These are phyloP conservation scores for Leuciscus idus DNA, from an alignment of 2,113 vertebrate species.

Conservation along the genomic window DNA sequence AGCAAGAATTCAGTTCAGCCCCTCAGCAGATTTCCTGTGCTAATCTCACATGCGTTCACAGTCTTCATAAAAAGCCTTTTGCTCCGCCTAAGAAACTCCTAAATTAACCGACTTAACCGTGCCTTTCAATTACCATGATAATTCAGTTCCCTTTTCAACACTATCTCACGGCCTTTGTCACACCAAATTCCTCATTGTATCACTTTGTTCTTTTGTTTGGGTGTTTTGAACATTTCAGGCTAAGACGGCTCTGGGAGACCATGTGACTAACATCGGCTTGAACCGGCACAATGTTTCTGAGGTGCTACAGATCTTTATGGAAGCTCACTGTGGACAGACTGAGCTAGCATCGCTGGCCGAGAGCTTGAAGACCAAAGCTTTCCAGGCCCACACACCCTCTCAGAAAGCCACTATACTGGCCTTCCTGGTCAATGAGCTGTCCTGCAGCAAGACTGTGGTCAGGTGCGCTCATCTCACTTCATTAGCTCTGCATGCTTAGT, in stretches of 20 bases:
- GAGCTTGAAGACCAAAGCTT: constrained; percentile 92
- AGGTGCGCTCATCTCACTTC: constrained; percentile 74
- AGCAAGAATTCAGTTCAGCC: not conserved
- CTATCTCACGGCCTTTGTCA: not conserved
- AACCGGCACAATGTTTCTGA: constrained; percentile 93
- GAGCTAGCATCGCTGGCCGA: constrained; percentile 79
- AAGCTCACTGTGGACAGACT: constrained; percentile 85
- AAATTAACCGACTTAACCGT: not conserved
- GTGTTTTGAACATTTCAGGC: constrained; percentile 67
- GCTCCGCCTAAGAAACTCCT: not conserved
- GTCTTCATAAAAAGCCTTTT: not conserved
- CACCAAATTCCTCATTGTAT: not conserved
- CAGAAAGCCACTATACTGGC: constrained; percentile 90
- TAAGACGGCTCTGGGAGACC: constrained; percentile 90
- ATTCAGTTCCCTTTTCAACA: constrained; percentile 27
- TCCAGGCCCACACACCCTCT: constrained; percentile 89
- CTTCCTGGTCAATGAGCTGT: constrained; percentile 91
- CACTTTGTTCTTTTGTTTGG: not conserved
- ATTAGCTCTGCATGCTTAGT: not conserved
- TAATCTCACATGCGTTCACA: not conserved
- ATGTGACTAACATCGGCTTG: constrained; percentile 87
- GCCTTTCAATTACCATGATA: not conserved
- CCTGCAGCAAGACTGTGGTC: constrained; percentile 92
- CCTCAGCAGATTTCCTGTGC: not conserved
- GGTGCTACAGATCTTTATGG: constrained; percentile 94